Percentiles rank a stretch among this genome's conserved stretches.
Evolutionary conservation across 2,888 invertebrate genomes (phyloP).

Genomic region (Schrankia costaestrigalis): DNA sequence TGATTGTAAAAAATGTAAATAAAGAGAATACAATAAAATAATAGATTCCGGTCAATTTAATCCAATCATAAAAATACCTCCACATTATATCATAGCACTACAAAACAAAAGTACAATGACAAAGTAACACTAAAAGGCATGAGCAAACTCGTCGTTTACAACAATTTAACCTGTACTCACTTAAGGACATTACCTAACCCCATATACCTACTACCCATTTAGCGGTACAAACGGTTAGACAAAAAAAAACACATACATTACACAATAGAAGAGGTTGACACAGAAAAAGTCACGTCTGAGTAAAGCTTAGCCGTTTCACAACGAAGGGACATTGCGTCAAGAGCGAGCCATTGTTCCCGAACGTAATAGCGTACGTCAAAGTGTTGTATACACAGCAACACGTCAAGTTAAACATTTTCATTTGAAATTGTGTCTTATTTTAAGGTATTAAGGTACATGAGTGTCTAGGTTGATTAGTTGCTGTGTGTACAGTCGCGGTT

Average conservation of each 20-base stretch:
- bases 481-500: too few species aligned
- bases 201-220: constrained; percentile 3
- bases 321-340: constrained; percentile 30
- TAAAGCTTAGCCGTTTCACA: constrained; percentile 22
- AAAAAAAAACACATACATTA: constrained; percentile 9
- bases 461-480: too few species aligned
- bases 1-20: too few species aligned
- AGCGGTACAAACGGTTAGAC: constrained; percentile 7
- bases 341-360: constrained; percentile 22
- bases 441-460: too few species aligned
- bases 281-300: constrained; percentile 36
- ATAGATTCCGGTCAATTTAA: too few species aligned
- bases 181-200: constrained; percentile 4
- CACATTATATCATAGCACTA: too few species aligned
- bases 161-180: not conserved
- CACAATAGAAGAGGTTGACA: constrained; percentile 21
- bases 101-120: too few species aligned
- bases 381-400: not conserved
- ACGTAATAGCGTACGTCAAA: constrained; percentile 8
- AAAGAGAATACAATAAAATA: too few species aligned
- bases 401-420: not conserved
- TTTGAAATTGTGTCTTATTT: too few species aligned
- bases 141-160: too few species aligned
- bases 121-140: too few species aligned
- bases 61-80: too few species aligned